Conservation (phyloP, 2,888 invertebrate genomes). For the Helicoverpa assulta region DNA sequence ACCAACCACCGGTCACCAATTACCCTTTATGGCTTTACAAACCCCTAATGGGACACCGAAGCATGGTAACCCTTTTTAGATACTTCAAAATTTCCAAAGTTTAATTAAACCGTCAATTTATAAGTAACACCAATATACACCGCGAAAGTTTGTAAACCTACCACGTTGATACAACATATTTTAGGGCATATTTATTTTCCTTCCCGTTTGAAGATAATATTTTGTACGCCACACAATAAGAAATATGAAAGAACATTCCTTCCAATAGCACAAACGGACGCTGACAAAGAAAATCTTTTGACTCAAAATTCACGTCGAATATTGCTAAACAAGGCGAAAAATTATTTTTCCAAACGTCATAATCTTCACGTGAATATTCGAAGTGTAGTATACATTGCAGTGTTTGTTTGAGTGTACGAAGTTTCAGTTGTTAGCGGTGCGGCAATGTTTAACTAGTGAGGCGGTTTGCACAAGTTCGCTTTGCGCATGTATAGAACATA, state of each 20-base stretch:
- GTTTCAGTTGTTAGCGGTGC: slow-evolving; percentile 13
- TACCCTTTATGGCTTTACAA: slow-evolving; percentile 36
- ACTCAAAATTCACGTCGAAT: slow-evolving; percentile 70
- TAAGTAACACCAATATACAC: slow-evolving; percentile 20
- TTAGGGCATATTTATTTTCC: slow-evolving; percentile 28
- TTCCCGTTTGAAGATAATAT: slow-evolving; percentile 35
- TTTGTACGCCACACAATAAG: slow-evolving; percentile 27
- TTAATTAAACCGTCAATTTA: slow-evolving; percentile 52
- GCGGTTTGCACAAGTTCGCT: slow-evolving; percentile 54
- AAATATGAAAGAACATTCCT: slow-evolving; percentile 54
- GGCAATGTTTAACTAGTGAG: slow-evolving; percentile 61
- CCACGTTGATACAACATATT: slow-evolving; percentile 7
- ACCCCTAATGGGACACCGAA: slow-evolving; percentile 37
- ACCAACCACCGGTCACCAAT: slow-evolving; percentile 27
- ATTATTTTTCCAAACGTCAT: slow-evolving; percentile 68
- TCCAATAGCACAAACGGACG: slow-evolving; percentile 56
- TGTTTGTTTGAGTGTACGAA: slow-evolving; percentile 19
- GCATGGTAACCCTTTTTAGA: slow-evolving; percentile 47
- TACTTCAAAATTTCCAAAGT: slow-evolving; percentile 41
- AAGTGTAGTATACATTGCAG: slow-evolving; percentile 53
- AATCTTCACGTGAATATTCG: slow-evolving; percentile 31
- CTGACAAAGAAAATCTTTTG: slow-evolving; percentile 72
- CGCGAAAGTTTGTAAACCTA: slow-evolving; percentile 32
- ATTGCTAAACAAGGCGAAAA: slow-evolving; percentile 74
- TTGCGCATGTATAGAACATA: slow-evolving; percentile 79